Evolutionary conservation across 2,113 vertebrate genomes (phyloP).

Genomic region (Alosa alosa): DNA sequence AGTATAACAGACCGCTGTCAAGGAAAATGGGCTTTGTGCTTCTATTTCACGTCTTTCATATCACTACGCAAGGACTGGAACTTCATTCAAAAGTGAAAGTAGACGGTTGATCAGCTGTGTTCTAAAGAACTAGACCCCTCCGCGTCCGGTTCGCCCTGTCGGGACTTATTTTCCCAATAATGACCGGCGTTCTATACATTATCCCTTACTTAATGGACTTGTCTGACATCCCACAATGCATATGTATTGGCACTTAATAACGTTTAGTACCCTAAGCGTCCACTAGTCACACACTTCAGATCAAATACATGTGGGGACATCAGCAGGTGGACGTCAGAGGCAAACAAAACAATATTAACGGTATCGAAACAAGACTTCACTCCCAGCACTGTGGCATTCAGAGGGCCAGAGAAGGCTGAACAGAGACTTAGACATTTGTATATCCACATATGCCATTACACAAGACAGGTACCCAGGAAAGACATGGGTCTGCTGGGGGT

Average conservation of each 20-base stretch:
- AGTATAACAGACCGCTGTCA: too few relatives aligned
- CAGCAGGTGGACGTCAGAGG: neutral
- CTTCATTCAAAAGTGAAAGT: too few relatives aligned
- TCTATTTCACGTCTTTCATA: too few relatives aligned
- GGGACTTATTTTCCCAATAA: too few relatives aligned
- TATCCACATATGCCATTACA: neutral
- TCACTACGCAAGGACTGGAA: too few relatives aligned
- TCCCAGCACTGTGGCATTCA: neutral
- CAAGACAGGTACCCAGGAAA: neutral
- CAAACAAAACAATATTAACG: neutral
- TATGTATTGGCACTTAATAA: neutral
- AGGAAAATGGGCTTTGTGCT: too few relatives aligned
- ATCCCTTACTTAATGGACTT: neutral
- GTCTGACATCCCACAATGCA: neutral
- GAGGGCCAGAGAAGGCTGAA: slow-evolving; percentile 16
- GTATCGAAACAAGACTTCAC: neutral
- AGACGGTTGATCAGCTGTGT: too few relatives aligned
- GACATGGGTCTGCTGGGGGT: neutral
- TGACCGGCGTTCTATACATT: too few relatives aligned
- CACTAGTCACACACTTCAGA: neutral
- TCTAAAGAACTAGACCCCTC: too few relatives aligned
- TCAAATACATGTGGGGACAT: neutral
- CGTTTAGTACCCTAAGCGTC: neutral
- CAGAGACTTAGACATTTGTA: neutral
- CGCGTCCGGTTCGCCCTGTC: too few relatives aligned